A percentile compares a stretch with the other conserved stretches of the same genome.
Conservation (phyloP, 2,113 vertebrate genomes). For the Scortum barcoo region DNA sequence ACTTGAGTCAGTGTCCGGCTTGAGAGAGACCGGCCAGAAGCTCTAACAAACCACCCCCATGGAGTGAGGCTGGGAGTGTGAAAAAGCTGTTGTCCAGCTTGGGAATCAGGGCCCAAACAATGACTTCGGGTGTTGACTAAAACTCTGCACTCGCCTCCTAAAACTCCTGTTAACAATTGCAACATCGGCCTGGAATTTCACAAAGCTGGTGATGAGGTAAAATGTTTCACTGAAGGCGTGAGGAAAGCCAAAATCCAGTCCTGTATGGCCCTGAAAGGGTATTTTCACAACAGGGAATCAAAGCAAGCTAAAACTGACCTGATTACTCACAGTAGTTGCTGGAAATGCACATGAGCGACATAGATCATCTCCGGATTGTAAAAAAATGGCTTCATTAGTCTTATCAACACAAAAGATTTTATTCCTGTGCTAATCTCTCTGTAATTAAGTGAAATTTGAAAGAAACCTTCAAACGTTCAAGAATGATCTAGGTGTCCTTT, state of each 20-base stretch:
- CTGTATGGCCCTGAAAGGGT: conserved; percentile 12
- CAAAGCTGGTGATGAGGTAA: conserved; percentile 33
- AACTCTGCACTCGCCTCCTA: conserved; percentile 10
- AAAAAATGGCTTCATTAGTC: conserved; percentile 30
- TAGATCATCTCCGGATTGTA: conserved; percentile 1
- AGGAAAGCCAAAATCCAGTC: conserved; percentile 29
- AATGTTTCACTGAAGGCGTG: conserved; percentile 7
- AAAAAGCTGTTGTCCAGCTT: conserved; percentile 47
- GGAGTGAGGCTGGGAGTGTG: conserved; percentile 35
- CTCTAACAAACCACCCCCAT: conserved; percentile 42
- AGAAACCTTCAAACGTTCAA: neutral
- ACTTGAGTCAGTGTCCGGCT: conserved; percentile 61
- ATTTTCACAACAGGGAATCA: conserved; percentile 41
- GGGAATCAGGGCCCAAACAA: conserved; percentile 47
- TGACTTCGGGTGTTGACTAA: conserved; percentile 50
- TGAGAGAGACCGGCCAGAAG: conserved; percentile 49
- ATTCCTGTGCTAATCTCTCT: conserved; percentile 3
- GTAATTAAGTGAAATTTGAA: neutral
- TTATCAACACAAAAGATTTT: neutral
- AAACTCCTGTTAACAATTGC: conserved; percentile 45
- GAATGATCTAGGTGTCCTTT: neutral
- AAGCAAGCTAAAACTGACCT: conserved; percentile 38
- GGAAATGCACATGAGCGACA: conserved; percentile 2
- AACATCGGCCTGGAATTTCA: conserved; percentile 50
- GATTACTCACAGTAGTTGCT: conserved; percentile 42